These are phyloP conservation scores for Rhabdornis inornatus DNA, from an alignment of 2,113 vertebrate species.

Conservation along the genomic window DNA sequence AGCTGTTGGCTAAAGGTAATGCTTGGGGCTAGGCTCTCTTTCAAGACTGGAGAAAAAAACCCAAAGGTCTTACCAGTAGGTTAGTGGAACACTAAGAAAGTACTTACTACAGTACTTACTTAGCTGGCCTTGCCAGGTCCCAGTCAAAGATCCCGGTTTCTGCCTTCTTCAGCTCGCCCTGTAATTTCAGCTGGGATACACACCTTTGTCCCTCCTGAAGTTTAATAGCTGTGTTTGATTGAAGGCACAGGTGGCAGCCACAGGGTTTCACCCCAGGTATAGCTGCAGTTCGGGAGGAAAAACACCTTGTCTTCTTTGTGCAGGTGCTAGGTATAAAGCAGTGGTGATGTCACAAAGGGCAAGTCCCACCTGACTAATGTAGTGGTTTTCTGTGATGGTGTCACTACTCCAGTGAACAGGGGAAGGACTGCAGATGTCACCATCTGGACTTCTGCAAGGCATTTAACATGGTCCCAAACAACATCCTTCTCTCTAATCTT, in stretches of 20 bases:
- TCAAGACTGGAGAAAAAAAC: neutral
- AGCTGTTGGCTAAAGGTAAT: neutral
- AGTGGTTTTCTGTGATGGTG: neutral
- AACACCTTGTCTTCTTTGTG: neutral
- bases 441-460: neutral
- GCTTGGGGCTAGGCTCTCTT: neutral
- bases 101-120: neutral
- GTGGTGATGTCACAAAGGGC: neutral
- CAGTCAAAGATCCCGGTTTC: neutral
- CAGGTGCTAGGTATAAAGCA: neutral
- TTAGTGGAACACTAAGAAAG: neutral
- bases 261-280: neutral
- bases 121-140: neutral
- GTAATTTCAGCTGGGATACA: neutral
- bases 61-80: neutral
- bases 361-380: neutral
- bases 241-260: neutral
- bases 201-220: neutral
- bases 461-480: fast-evolving
- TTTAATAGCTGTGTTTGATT: neutral
- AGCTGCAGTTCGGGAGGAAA: neutral
- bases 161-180: neutral
- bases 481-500: neutral
- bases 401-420: neutral
- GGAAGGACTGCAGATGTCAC: neutral